Conservation (phyloP, 2,888 invertebrate species). For the Sipha maydis region DNA sequence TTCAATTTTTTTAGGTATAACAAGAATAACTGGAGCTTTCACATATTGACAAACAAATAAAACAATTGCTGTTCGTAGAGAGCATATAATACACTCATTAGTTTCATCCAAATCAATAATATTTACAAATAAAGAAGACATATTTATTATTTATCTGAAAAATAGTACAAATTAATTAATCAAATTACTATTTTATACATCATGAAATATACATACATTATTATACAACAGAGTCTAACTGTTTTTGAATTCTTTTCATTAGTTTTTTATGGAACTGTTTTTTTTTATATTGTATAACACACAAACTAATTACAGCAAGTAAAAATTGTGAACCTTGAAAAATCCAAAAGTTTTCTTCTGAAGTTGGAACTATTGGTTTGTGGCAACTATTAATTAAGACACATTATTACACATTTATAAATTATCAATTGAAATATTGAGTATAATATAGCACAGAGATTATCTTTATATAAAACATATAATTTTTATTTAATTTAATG, state of each 20-base stretch:
- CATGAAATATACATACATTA: constrained; percentile 17
- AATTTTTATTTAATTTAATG: no score
- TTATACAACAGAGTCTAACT: constrained; percentile 56
- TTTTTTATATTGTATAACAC: constrained; percentile 51
- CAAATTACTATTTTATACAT: not conserved
- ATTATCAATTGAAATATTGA: not conserved
- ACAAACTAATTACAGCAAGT: constrained; percentile 44
- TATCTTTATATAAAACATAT: no score
- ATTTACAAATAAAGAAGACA: constrained; percentile 59
- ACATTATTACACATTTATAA: constrained; percentile 15
- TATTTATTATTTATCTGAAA: constrained; percentile 1
- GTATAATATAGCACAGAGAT: no score
- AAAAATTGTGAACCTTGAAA: constrained; percentile 49
- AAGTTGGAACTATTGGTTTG: not conserved
- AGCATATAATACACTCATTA: constrained; percentile 67
- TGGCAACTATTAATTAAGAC: constrained; percentile 23
- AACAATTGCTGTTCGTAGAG: constrained; percentile 75
- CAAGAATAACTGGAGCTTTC: constrained; percentile 67
- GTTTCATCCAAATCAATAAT: constrained; percentile 63
- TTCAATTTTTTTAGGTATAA: constrained; percentile 58
- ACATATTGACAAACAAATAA: constrained; percentile 73
- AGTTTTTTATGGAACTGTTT: constrained; percentile 49
- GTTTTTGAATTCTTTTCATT: constrained; percentile 52
- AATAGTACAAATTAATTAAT: not conserved
- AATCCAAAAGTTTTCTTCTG: constrained; percentile 50